Percentiles rank a stretch among this genome's conserved stretches.
Evolutionary conservation across 2,797 vertebrate species (phyloP).

Genomic region (Diglossa cyanea): DNA sequence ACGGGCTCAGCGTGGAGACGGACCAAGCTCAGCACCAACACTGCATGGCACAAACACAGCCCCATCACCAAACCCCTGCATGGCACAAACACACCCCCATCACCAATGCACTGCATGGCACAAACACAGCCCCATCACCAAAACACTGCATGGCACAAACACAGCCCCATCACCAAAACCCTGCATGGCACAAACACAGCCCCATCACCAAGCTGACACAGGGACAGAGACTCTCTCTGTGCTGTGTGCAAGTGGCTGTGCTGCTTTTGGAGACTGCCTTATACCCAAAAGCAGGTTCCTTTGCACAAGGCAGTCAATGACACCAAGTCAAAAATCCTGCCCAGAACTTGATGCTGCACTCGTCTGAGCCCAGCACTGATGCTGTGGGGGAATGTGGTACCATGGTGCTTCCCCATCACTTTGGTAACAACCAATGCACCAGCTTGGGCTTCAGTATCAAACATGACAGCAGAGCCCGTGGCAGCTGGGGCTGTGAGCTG

Average conservation of each 20-base stretch:
- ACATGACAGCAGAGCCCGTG: neutral
- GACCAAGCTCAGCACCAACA: neutral
- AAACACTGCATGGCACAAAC: no score
- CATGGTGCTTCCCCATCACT: neutral
- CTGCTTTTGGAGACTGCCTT: neutral
- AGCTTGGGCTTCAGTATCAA: neutral
- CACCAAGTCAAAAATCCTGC: neutral
- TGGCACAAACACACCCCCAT: no score
- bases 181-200: no score
- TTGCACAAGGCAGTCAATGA: neutral
- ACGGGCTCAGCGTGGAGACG: fast-evolving
- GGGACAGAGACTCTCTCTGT: neutral
- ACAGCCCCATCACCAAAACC: no score
- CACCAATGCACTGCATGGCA: no score
- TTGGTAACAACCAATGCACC: neutral
- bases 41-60: neutral
- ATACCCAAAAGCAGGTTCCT: neutral
- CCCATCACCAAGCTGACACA: neutral
- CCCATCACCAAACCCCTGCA: no score
- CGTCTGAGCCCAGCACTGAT: neutral
- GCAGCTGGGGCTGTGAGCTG: neutral
- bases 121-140: no score
- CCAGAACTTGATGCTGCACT: fast-evolving
- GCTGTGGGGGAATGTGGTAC: fast-evolving
- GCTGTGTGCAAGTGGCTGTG: neutral